Evolutionary conservation across 2,888 invertebrate species (phyloP).

Genomic region (Leptinotarsa juncta): DNA sequence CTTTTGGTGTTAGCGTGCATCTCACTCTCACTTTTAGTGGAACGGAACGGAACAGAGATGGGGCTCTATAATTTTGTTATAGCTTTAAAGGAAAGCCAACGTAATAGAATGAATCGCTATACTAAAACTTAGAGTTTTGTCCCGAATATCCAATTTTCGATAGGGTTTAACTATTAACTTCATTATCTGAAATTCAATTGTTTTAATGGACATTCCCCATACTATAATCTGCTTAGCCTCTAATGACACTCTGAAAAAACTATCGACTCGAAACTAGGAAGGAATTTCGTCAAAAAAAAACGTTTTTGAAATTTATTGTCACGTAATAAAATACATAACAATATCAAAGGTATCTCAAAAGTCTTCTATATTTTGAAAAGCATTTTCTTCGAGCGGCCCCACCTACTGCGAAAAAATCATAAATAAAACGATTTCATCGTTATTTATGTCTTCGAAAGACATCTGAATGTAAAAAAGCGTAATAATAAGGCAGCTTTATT

Average conservation of each 20-base stretch:
- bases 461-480: constrained; percentile 47
- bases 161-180: constrained; percentile 63
- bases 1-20: constrained; percentile 41
- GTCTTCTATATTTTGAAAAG: constrained; percentile 3
- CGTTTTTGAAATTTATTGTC: background rate
- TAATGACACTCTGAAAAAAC: constrained; percentile 6
- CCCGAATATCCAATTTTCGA: constrained; percentile 61
- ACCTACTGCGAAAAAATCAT: constrained; percentile 40
- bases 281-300: background rate
- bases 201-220: constrained; percentile 60
- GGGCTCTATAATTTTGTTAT: constrained; percentile 59
- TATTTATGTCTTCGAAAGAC: constrained; percentile 47
- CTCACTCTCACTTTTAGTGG: constrained; percentile 31
- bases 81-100: constrained; percentile 61
- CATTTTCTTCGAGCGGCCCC: constrained; percentile 19
- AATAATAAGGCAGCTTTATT: constrained; percentile 53
- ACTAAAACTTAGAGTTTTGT: constrained; percentile 52
- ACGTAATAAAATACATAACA: too few species aligned
- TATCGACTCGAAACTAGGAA: constrained; percentile 2
- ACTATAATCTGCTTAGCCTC: constrained; percentile 49
- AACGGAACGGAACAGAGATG: constrained; percentile 32
- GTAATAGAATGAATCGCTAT: constrained; percentile 61
- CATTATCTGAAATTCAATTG: constrained; percentile 61
- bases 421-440: constrained; percentile 45
- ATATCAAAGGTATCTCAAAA: background rate